Evolutionary conservation across 1,140 invertebrate species (phyloP).

Genomic region (Leptestheria dahalacensis): DNA sequence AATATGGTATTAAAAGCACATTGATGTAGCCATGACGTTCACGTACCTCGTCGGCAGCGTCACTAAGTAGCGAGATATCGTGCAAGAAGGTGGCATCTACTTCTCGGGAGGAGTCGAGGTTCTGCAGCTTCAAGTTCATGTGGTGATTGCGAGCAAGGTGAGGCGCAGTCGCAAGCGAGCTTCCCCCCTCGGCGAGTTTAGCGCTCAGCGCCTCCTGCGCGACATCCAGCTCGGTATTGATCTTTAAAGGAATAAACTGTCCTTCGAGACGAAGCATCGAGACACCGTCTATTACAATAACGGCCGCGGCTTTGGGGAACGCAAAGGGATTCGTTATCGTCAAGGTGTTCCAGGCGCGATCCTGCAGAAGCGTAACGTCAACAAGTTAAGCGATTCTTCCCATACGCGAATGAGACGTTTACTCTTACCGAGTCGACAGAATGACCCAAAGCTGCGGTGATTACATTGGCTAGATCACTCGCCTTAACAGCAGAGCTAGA

Average conservation of each 20-base stretch:
- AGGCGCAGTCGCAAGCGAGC: not conserved
- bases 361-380: conserved; percentile 29
- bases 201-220: not conserved
- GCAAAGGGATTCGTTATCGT: conserved; percentile 53
- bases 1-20: not conserved
- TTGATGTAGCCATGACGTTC: not conserved
- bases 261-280: conserved; percentile 29
- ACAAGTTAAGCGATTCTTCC: not conserved
- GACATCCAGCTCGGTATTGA: conserved; percentile 18
- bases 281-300: conserved; percentile 53
- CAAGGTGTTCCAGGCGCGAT: conserved; percentile 51
- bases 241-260: conserved; percentile 39
- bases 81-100: conserved; percentile 16
- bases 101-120: not conserved
- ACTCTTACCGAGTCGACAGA: conserved; percentile 40
- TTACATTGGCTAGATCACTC: conserved; percentile 51
- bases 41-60: conserved; percentile 15
- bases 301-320: conserved; percentile 56
- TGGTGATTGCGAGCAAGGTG: not conserved
- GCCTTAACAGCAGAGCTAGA: conserved; percentile 41
- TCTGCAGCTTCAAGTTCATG: not conserved
- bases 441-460: conserved; percentile 49
- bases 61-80: conserved; percentile 15
- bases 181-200: not conserved
- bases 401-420: not conserved